Evolutionary conservation across 2,113 vertebrate genomes (phyloP).

Genomic region (Neotoma lepida): DNA sequence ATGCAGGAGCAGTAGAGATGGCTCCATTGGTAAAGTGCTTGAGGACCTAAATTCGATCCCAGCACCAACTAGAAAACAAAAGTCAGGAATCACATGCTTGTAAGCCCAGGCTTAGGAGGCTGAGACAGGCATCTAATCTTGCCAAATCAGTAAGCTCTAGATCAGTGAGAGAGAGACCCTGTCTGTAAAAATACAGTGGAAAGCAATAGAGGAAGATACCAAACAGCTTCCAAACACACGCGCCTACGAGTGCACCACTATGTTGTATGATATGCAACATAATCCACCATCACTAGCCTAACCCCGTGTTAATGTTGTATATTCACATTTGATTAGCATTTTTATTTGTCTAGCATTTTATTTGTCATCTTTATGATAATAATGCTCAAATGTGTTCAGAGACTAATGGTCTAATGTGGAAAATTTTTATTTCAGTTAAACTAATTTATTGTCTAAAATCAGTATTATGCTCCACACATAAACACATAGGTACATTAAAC

Average conservation of each 20-base stretch:
- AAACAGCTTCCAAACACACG: neutral
- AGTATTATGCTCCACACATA: conserved; percentile 27
- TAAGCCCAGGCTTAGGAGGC: neutral
- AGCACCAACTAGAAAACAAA: neutral
- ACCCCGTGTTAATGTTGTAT: conserved; percentile 55
- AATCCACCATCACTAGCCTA: conserved; percentile 47
- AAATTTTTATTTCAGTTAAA: conserved; percentile 66
- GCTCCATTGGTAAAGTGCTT: neutral
- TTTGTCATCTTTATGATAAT: conserved; percentile 65
- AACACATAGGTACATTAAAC: conserved; percentile 9
- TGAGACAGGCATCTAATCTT: neutral
- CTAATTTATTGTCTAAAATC: conserved; percentile 61
- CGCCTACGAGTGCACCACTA: neutral
- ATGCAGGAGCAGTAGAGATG: neutral
- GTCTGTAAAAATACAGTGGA: neutral
- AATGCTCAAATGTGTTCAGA: conserved; percentile 62
- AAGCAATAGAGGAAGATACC: neutral
- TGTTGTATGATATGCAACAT: neutral
- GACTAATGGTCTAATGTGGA: conserved; percentile 62
- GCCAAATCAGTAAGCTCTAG: neutral
- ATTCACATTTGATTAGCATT: conserved; percentile 73
- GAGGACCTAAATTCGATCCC: neutral
- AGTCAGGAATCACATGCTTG: neutral
- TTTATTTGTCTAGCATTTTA: conserved; percentile 59
- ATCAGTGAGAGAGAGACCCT: neutral